These are phyloP conservation scores for Helobdella robusta DNA, from an alignment of 2,888 invertebrate species.

Conservation along the genomic window DNA sequence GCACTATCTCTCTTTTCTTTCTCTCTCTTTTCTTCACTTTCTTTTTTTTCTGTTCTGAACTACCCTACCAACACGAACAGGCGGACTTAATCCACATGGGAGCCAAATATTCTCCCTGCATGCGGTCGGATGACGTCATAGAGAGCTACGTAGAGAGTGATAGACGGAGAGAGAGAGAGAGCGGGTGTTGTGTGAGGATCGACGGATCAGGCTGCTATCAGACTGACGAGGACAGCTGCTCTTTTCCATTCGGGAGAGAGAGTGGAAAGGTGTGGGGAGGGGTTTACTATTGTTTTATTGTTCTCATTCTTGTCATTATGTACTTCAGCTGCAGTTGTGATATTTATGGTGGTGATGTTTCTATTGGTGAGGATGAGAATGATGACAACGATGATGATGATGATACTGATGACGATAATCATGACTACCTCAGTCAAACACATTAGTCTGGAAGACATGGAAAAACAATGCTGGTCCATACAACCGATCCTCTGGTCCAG, in stretches of 20 bases:
- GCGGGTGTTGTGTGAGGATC: conserved; percentile 80
- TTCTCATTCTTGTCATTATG: not conserved
- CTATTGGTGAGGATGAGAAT: too few species aligned
- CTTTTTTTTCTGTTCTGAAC: not conserved
- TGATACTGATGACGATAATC: too few species aligned
- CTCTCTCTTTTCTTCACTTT: too few species aligned
- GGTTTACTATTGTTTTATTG: too few species aligned
- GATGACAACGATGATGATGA: too few species aligned
- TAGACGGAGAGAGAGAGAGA: conserved; percentile 74
- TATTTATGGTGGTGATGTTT: too few species aligned
- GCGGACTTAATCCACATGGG: conserved; percentile 93
- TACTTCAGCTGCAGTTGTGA: too few species aligned
- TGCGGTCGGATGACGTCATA: conserved; percentile 64
- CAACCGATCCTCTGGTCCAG: conserved; percentile 73
- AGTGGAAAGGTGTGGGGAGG: not conserved
- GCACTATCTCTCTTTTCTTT: not conserved
- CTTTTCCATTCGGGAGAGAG: conserved; percentile 16
- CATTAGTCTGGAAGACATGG: conserved; percentile 26
- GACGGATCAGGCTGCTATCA: conserved; percentile 59
- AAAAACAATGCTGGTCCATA: conserved; percentile 21
- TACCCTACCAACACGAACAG: conserved; percentile 42
- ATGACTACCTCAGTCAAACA: conserved; percentile 10
- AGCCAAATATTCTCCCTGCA: conserved; percentile 96
- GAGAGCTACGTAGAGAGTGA: conserved; percentile 79
- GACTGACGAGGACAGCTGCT: conserved; percentile 30